These are phyloP conservation scores for Pipra filicauda DNA, from an alignment of 2,113 vertebrate species.

Conservation along the genomic window DNA sequence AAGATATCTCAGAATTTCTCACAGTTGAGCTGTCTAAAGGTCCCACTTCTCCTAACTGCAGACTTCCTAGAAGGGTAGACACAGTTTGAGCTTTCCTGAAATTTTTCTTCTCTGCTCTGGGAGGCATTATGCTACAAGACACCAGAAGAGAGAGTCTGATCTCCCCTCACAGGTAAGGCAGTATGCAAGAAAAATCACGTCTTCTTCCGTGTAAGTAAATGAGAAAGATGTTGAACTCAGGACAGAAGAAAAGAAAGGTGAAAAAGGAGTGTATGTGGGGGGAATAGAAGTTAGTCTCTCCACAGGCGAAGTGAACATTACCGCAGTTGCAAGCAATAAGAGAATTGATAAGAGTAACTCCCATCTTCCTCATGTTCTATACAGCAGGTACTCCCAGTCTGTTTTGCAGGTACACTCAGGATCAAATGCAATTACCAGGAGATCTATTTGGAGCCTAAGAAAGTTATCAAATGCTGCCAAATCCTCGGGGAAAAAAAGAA, in stretches of 20 bases:
- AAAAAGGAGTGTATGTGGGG: background rate
- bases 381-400: rapidly evolving
- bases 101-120: background rate
- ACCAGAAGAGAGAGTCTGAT: background rate
- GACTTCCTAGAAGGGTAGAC: background rate
- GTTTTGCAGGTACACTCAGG: background rate
- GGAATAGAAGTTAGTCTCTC: background rate
- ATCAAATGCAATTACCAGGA: background rate
- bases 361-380: background rate
- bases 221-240: background rate
- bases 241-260: background rate
- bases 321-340: background rate
- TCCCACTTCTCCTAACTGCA: background rate
- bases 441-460: background rate
- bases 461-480: background rate
- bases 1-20: background rate
- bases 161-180: background rate
- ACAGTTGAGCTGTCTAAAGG: background rate
- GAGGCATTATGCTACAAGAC: background rate
- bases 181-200: background rate
- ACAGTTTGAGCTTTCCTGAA: background rate
- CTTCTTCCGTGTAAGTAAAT: background rate
- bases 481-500: background rate
- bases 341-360: background rate
- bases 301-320: background rate